phyloP scores from a whole-genome alignment of 2,797 vertebrate genomes.

The Nothura maculosa region DNA sequence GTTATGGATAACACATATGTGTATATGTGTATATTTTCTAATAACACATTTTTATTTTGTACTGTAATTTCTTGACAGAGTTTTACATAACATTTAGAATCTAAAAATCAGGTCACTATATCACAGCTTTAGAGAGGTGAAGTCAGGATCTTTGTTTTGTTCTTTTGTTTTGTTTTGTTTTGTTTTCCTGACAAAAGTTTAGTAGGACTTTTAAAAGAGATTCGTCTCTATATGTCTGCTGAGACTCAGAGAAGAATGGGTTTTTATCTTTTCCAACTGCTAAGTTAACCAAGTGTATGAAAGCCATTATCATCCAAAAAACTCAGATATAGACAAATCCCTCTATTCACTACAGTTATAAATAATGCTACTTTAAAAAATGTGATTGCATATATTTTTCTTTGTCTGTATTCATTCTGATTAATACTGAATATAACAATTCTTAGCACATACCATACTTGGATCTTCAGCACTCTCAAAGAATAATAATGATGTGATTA shows the following conservation, averaged over 20 bases:
- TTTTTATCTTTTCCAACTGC: neutral
- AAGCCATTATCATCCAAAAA: neutral
- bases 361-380: neutral
- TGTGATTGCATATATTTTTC: neutral
- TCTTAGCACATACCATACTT: neutral
- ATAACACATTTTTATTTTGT: neutral
- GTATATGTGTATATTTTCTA: neutral
- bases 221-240: neutral
- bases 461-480: neutral
- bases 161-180: neutral
- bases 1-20: neutral
- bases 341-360: neutral
- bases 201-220: neutral
- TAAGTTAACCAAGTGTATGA: neutral
- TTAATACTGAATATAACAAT: conserved; percentile 11
- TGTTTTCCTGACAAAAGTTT: neutral
- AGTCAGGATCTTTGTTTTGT: neutral
- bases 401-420: neutral
- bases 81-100: neutral
- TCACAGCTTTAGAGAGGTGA: neutral
- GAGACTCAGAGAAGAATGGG: neutral
- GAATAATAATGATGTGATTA: conserved; percentile 49
- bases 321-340: neutral
- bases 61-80: neutral
- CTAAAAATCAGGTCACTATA: accelerated